A percentile compares a stretch with the other conserved stretches of the same genome.
These are phyloP conservation scores for Peromyscus leucopus DNA, from an alignment of 2,113 vertebrate genomes.

Conservation along the genomic window DNA sequence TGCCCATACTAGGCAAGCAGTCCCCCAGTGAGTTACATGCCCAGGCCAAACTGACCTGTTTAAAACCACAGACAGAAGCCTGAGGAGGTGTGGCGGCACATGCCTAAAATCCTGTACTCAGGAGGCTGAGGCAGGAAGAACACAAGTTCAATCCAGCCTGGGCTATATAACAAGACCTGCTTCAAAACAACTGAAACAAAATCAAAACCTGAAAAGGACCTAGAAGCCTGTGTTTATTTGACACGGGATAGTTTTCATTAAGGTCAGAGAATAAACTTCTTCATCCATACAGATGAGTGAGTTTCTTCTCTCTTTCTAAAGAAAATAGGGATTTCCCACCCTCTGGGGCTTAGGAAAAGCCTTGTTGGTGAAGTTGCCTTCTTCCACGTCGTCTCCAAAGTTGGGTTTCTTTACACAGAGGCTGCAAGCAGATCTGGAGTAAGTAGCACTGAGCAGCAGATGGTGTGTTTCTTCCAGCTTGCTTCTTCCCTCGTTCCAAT, in stretches of 20 bases:
- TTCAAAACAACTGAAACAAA: neutral
- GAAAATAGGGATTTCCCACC: neutral
- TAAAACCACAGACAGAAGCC: neutral
- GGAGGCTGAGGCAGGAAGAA: neutral
- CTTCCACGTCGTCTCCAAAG: neutral
- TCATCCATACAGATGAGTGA: neutral
- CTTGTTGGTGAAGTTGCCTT: neutral
- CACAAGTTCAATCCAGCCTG: neutral
- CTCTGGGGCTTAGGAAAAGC: neutral
- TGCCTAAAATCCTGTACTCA: neutral
- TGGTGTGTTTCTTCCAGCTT: neutral
- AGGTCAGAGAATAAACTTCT: conserved; percentile 8
- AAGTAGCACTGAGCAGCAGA: neutral
- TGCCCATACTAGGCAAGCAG: no score
- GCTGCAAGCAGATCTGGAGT: neutral
- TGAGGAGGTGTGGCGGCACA: no score
- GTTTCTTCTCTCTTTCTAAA: neutral
- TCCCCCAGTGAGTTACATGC: neutral
- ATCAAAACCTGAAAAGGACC: neutral
- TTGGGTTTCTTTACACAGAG: neutral
- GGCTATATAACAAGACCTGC: neutral
- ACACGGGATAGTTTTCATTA: neutral
- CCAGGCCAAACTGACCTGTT: neutral
- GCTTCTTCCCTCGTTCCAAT: neutral
- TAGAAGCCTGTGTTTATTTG: conserved; percentile 7